Conservation (phyloP, 2,888 invertebrate genomes). For the Phaonia tiefii region DNA sequence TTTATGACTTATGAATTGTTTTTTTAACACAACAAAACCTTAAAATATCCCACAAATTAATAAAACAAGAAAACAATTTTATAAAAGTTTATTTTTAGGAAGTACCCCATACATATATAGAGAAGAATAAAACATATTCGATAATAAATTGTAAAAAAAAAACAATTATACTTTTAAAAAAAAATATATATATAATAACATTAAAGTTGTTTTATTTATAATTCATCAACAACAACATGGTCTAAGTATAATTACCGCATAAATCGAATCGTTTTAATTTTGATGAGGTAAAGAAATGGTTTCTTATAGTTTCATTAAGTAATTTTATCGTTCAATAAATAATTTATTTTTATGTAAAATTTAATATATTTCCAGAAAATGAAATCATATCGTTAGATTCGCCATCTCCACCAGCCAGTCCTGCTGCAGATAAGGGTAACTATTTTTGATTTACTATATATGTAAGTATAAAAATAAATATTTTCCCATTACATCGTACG, state of each 20-base stretch:
- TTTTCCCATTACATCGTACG: no score
- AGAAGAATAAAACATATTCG: constrained; percentile 30
- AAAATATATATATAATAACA: constrained; percentile 40
- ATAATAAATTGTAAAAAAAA: constrained; percentile 52
- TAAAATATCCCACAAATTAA: constrained; percentile 19
- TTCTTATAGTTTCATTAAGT: constrained; percentile 67
- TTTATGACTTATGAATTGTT: constrained; percentile 7
- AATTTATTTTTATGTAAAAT: constrained; percentile 32
- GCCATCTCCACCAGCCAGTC: constrained; percentile 76
- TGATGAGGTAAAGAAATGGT: constrained; percentile 70
- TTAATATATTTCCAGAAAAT: constrained; percentile 67
- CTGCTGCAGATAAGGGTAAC: constrained; percentile 67
- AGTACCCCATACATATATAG: constrained; percentile 27
- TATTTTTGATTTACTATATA: constrained; percentile 38
- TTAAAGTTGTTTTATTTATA: constrained; percentile 67
- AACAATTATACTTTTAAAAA: constrained; percentile 45
- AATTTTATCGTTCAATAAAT: constrained; percentile 33
- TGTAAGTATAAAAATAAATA: no score
- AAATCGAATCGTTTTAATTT: constrained; percentile 53
- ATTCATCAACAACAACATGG: not conserved
- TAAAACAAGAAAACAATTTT: constrained; percentile 45
- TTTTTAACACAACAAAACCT: constrained; percentile 36
- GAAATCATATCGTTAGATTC: constrained; percentile 76
- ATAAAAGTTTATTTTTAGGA: constrained; percentile 29
- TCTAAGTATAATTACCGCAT: constrained; percentile 4